A percentile compares a stretch with the other conserved stretches of the same genome.
Evolutionary conservation across 1,140 invertebrate genomes (phyloP).

Genomic region (Eumaeus atala): DNA sequence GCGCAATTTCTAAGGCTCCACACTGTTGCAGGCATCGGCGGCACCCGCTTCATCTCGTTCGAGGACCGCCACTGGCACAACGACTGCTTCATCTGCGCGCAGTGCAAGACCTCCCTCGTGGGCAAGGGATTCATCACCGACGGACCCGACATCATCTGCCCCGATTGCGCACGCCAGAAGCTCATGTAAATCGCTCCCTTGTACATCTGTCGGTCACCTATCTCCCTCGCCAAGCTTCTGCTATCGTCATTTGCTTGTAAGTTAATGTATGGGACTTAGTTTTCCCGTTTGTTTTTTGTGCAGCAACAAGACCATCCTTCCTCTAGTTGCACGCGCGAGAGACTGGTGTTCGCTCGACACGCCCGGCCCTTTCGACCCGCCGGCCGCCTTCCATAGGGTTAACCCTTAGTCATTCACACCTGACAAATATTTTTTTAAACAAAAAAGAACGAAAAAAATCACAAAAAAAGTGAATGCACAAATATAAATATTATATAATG

Average conservation of each 20-base stretch:
- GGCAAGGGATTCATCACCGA: constrained; percentile 99
- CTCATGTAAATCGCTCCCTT: constrained; percentile 81
- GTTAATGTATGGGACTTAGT: neutral
- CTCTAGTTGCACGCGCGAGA: constrained; percentile 60
- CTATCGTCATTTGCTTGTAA: neutral
- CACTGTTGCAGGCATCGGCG: constrained; percentile 88
- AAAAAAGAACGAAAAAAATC: constrained; percentile 52
- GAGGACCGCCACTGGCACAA: constrained; percentile 99
- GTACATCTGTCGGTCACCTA: neutral
- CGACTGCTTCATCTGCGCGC: constrained; percentile 98
- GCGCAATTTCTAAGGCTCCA: too few relatives aligned
- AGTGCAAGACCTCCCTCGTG: constrained; percentile 95
- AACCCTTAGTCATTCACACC: constrained; percentile 37
- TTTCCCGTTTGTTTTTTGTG: constrained; percentile 25
- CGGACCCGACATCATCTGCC: constrained; percentile 95
- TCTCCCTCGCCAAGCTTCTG: constrained; percentile 23
- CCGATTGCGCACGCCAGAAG: constrained; percentile 98
- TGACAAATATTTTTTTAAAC: constrained; percentile 59
- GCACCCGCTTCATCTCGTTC: constrained; percentile 99
- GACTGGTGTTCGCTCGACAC: constrained; percentile 50
- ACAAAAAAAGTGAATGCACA: constrained; percentile 69
- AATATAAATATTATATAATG: constrained; percentile 58
- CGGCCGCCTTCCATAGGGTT: constrained; percentile 45
- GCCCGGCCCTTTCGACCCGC: constrained; percentile 44
- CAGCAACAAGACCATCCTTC: constrained; percentile 61